Base-by-base conservation (phyloP, 2,797 vertebrate genomes). In the Strix occidentalis region DNA sequence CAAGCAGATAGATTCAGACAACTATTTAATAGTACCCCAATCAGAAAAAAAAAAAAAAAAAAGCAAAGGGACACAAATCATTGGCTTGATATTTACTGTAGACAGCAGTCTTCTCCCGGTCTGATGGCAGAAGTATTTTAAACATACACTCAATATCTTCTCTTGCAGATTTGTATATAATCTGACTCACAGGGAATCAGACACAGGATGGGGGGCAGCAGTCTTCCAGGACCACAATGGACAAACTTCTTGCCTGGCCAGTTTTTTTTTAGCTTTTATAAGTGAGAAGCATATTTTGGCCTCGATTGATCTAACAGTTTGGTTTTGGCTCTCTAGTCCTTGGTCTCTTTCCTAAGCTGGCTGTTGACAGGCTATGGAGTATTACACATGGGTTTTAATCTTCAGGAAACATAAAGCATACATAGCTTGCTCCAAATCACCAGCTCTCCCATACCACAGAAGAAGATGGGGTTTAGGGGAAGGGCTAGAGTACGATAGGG, bases 401-500 rank as follows among this genome's bases (percentile, higher is more conserved):
- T 91, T 93, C 78, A 92, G 92, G 75, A 95, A 96, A 92, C 90
- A 92, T 93, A 93, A 96, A 96, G 92, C 81, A 93, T 89, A 71
- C 82, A 3, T 68, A 85, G 86, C 68, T 96, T 61, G 75, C 80
- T 95, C 64, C 83, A 82, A 84, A 87, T 63, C 77, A 82, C 81
- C 66, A 54, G 29, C 35, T 92, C 57, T 93, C 71, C 71, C 75
- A 50, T 87, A 84, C 64, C 84, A 93, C 92, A 90, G 84, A 78
- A 83, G 17, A 87, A 35, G 71, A 75, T 61, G 57, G 60, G 26
- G 19, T 74, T 92, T 96, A 35, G 4, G 57, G 37, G 26, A 70
- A 84, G 33, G 46, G 14, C 57, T 94, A 28, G 10, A 71, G 53
- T 12, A 68, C 14, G 21, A 88, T 64, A 18, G 26, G 17, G 8